Base-by-base conservation (phyloP, 2,113 vertebrate genomes). In the Corythaeola cristata region DNA sequence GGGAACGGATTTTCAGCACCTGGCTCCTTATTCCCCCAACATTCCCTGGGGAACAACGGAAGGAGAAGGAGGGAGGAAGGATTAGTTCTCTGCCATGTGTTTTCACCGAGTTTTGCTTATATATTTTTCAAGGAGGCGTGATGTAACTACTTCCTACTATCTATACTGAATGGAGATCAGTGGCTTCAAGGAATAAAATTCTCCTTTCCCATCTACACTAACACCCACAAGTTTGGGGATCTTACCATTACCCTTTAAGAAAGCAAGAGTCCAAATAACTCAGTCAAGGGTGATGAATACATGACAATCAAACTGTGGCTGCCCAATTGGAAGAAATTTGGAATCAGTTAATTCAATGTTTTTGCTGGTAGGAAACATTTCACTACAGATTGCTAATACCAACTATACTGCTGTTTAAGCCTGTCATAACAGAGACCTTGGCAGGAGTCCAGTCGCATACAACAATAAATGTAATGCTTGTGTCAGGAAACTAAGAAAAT, bases 361-460 rank as follows among this genome's bases (percentile, higher is more conserved):
- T 96, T 96, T 93, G 21, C 79, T 88, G 19, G 89, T 95, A 94
- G 64, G 69, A 88, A 97, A 79, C 68, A 78, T 90, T 97, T 93
- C 89, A 82, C 80, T 78, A 81, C 33, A 94, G 91, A 88, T 90
- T 95, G 82, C 71, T 89, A 78, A 63, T 72, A 96, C 12, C 64
- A 85, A 30, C 63, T 73, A 59, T 37, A 92, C 28, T 33, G 32
- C 47, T 83, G 39, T 92, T 96, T 74, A 83, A 96, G 35, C 18
- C 33, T 93, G 56, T 77, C 67, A 80, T 91, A 95, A 86, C 60
- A 94, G 82, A 76, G 44, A 73, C 60, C 82, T 96, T 97, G 95
- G 86, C 76, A 92, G 93, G 56, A 96, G 13, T 81, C 89, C 89
- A 94, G 55, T 89, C 21, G 17, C 75, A 41, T 3, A 84, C 52